A percentile compares a stretch with the other conserved stretches of the same genome.
Evolutionary conservation across 2,888 invertebrate species (phyloP).

Genomic region (Eupithecia subfuscata): DNA sequence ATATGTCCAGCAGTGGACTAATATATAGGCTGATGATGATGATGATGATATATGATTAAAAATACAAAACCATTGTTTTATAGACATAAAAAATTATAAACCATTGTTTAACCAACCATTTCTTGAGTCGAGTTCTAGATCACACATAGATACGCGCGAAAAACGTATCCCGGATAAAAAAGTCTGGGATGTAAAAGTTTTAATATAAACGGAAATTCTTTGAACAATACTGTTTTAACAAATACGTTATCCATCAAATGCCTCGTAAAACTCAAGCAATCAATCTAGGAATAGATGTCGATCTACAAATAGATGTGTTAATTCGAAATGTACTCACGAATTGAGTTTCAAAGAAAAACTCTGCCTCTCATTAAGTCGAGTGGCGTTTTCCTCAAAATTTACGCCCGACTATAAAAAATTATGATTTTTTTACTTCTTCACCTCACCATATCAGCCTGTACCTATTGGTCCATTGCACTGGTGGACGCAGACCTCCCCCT

Average conservation of each 20-base stretch:
- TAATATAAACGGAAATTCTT: background rate
- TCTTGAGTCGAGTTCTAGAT: no score
- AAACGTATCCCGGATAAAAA: background rate
- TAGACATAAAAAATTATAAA: no score
- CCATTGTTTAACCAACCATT: no score
- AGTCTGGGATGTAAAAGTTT: background rate
- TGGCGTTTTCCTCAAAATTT: background rate
- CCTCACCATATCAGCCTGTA: no score
- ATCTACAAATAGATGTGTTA: slow-evolving; percentile 4
- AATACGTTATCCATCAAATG: background rate
- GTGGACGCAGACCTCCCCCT: no score
- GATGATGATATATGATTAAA: no score
- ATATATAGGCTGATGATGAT: no score
- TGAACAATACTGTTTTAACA: slow-evolving; percentile 8
- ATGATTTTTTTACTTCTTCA: background rate
- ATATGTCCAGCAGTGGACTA: no score
- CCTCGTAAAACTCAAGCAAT: slow-evolving; percentile 5
- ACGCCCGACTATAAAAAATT: background rate
- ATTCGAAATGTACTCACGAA: background rate
- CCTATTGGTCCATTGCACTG: no score
- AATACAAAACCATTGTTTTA: no score
- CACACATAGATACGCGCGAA: background rate
- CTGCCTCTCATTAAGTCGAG: background rate
- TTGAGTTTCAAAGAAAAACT: background rate
- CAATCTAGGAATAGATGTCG: slow-evolving; percentile 9